Percentiles rank a stretch among this genome's conserved stretches.
Evolutionary conservation across 92 coral and sea anemone species (phyloP).

Genomic region (Porites rus): DNA sequence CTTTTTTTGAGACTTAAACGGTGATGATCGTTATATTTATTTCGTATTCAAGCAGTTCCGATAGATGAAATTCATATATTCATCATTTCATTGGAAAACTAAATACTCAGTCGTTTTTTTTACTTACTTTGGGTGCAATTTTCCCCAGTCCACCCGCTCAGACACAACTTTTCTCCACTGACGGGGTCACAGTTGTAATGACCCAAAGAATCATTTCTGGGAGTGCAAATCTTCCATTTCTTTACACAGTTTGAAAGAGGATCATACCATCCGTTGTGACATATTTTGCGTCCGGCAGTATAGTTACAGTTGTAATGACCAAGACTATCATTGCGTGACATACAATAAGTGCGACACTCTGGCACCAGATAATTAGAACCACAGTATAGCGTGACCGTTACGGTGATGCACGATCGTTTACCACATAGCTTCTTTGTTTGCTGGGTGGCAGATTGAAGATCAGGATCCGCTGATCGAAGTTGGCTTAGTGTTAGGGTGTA

Average conservation of each 20-base stretch:
- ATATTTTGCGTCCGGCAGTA: constrained; percentile 68
- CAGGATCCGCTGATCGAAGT: constrained; percentile 47
- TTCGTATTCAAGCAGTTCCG: no score
- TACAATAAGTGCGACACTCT: constrained; percentile 73
- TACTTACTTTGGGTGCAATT: constrained; percentile 81
- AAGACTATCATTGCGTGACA: constrained; percentile 60
- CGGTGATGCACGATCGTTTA: constrained; percentile 68
- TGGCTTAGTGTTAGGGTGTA: constrained; percentile 59
- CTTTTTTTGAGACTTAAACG: no score
- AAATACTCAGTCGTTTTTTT: background rate
- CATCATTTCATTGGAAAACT: no score
- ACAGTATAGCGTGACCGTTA: constrained; percentile 73
- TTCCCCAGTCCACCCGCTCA: constrained; percentile 72
- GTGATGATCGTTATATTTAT: no score
- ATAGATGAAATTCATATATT: no score
- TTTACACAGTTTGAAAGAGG: constrained; percentile 61
- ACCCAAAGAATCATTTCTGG: constrained; percentile 83
- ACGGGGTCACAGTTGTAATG: constrained; percentile 81
- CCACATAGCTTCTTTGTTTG: constrained; percentile 63
- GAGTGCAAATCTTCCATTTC: constrained; percentile 72
- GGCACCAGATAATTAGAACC: constrained; percentile 80
- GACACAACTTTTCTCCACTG: constrained; percentile 80
- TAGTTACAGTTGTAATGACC: constrained; percentile 84
- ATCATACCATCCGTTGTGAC: constrained; percentile 88
- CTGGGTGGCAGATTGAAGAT: constrained; percentile 36